phyloP scores from a whole-genome alignment of 2,888 invertebrate genomes.

The Apodemia duryi region DNA sequence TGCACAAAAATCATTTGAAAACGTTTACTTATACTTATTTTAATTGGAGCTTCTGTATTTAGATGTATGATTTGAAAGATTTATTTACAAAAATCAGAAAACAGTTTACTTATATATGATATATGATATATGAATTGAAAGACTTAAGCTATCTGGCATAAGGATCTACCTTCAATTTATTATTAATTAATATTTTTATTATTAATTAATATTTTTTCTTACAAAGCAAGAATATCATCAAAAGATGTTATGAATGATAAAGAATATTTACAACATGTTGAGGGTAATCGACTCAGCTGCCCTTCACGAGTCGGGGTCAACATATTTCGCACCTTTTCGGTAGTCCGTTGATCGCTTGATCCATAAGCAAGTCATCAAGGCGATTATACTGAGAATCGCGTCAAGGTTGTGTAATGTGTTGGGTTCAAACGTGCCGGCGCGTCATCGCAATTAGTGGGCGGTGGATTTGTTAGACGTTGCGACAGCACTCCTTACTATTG shows the following conservation, averaged over 20 bases:
- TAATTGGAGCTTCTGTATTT: too few relatives aligned
- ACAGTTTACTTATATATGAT: too few relatives aligned
- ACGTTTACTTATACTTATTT: too few relatives aligned
- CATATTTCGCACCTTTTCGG: conserved; percentile 16
- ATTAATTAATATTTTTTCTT: conserved; percentile 2
- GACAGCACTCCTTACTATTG: conserved; percentile 60
- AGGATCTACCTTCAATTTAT: too few relatives aligned
- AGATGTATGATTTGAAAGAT: too few relatives aligned
- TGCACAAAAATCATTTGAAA: too few relatives aligned
- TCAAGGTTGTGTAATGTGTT: conserved; percentile 49
- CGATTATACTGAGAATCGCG: conserved; percentile 57
- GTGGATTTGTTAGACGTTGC: conserved; percentile 35
- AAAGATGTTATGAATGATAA: conserved; percentile 4
- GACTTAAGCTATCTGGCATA: too few relatives aligned
- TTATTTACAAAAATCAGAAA: too few relatives aligned
- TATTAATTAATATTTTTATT: neutral
- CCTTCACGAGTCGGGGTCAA: conserved; percentile 17
- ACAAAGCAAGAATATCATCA: neutral
- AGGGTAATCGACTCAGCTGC: conserved; percentile 17
- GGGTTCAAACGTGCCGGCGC: conserved; percentile 64
- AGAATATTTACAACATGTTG: conserved; percentile 12
- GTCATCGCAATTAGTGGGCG: conserved; percentile 62
- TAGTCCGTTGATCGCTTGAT: conserved; percentile 35
- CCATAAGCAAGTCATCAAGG: conserved; percentile 28
- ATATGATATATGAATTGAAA: too few relatives aligned